Evolutionary conservation across 2,888 invertebrate genomes (phyloP).

Genomic region (Brachynemurus nebulosus): DNA sequence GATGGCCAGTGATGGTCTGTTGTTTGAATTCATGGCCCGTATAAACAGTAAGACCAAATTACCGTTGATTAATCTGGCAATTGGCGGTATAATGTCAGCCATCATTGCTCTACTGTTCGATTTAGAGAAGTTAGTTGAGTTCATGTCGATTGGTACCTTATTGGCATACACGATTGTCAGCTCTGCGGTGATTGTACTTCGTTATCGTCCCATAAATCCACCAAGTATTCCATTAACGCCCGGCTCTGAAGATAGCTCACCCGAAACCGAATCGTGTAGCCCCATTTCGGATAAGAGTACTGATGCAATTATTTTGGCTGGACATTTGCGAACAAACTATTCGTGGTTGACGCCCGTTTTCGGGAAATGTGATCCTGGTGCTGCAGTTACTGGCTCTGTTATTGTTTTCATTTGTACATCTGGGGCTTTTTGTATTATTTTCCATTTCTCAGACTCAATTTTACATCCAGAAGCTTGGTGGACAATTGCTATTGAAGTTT

Average conservation of each 20-base stretch:
- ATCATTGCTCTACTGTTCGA: slow-evolving; percentile 74
- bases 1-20: slow-evolving; percentile 78
- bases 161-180: slow-evolving; percentile 86
- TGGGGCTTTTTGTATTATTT: slow-evolving; percentile 53
- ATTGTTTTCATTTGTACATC: slow-evolving; percentile 52
- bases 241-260: slow-evolving; percentile 9
- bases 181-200: slow-evolving; percentile 73
- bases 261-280: slow-evolving; percentile 26
- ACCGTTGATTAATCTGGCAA: slow-evolving; percentile 58
- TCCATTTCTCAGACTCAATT: slow-evolving; percentile 40
- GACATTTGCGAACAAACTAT: slow-evolving; percentile 57
- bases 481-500: slow-evolving; percentile 47
- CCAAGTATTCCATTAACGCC: slow-evolving; percentile 9
- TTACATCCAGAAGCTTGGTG: slow-evolving; percentile 46
- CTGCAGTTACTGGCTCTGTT: slow-evolving; percentile 57
- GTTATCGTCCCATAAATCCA: slow-evolving; percentile 25
- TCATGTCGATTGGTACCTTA: slow-evolving; percentile 86
- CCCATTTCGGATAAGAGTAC: slow-evolving; percentile 24
- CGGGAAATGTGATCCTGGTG: slow-evolving; percentile 62
- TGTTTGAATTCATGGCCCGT: slow-evolving; percentile 66
- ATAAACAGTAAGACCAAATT: slow-evolving; percentile 69
- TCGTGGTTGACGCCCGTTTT: slow-evolving; percentile 59
- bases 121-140: slow-evolving; percentile 78
- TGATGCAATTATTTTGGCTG: slow-evolving; percentile 43
- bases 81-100: slow-evolving; percentile 64